phyloP scores from a whole-genome alignment of 2,888 invertebrate species.

The Sminthurinus aureus region DNA sequence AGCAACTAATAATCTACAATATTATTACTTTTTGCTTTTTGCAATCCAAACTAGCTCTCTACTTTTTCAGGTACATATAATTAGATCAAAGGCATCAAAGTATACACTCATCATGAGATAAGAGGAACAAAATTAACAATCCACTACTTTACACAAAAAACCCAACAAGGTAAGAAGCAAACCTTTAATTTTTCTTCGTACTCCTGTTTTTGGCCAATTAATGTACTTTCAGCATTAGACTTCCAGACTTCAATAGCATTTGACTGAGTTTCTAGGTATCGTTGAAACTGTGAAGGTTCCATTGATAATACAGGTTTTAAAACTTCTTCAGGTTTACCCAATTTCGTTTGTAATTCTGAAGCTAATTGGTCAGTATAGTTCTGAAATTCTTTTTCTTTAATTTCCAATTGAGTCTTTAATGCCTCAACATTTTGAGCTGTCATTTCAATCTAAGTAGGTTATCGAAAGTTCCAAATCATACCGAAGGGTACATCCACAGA shows the following conservation, averaged over 20 bases:
- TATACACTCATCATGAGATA: no score
- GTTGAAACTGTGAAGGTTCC: conserved; percentile 52
- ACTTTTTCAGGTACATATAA: no score
- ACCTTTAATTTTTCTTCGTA: conserved; percentile 53
- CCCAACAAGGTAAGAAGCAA: conserved; percentile 2
- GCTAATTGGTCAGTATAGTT: conserved; percentile 43
- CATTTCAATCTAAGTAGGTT: conserved; percentile 54
- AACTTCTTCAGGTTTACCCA: conserved; percentile 51
- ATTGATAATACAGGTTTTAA: conserved; percentile 49
- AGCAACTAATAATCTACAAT: no score
- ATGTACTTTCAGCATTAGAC: conserved; percentile 42
- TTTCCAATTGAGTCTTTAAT: conserved; percentile 50
- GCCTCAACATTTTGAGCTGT: conserved; percentile 55
- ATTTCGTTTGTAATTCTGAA: conserved; percentile 46
- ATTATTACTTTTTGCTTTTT: no score
- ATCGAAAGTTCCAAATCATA: background rate
- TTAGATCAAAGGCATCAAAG: no score
- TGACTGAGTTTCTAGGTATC: conserved; percentile 49
- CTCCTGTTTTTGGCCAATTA: conserved; percentile 47
- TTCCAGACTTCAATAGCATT: conserved; percentile 56
- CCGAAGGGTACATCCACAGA: background rate
- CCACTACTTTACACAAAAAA: background rate
- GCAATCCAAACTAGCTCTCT: no score
- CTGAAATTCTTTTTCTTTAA: conserved; percentile 49
- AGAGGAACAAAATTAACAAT: no score